Evolutionary conservation across 2,888 invertebrate species (phyloP), one percentile per base, ranked within the genome.

Genomic region (Agrenia bidenticulata): DNA sequence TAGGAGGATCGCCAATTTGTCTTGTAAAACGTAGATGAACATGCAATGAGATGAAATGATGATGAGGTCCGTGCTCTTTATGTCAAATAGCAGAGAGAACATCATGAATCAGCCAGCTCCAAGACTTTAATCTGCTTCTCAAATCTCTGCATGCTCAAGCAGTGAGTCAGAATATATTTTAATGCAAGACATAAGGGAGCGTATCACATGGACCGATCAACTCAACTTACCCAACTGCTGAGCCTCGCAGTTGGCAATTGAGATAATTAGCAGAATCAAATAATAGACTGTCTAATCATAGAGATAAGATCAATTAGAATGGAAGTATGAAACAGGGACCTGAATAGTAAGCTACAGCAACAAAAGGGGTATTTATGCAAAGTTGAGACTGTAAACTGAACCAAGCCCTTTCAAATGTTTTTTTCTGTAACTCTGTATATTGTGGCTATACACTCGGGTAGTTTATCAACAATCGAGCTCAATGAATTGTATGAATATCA

Each of bases 181-280:
- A 45, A 45, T 9, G 45, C 45, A 45, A 32, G 32, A 32, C 5
- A 32, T 11, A 32, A 32, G 32, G 11, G 32, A 4, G 32, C 4
- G 32, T 32, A 32, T 32, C 32, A 32, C 5, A 32, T 4, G 11
- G 11, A 11, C 32, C 32, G 32, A 32, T 32, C 32, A 32, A 32
- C 5, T 11, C 32, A 32, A 32, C 32, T 11, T 32, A 11, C 32
- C 32, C 32, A 32, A 32, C 32, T 32, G 56, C 64, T 69, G 69
- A 63, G 69, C 51, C 57, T 61, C 66, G 24, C 69, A 66, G 70
- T 70, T 67, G 67, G 70, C 70, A 67, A 70, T 67, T 70, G 64
- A 70, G 70, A 70, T 70, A 70, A 70, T 70, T 70, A 70, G 70
- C 56, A 62, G 70, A 70, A 64, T 70, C 70, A 70, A 70, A 70